Base-by-base conservation (phyloP, 1,140 invertebrate species). In the Drosophila pachea region DNA sequence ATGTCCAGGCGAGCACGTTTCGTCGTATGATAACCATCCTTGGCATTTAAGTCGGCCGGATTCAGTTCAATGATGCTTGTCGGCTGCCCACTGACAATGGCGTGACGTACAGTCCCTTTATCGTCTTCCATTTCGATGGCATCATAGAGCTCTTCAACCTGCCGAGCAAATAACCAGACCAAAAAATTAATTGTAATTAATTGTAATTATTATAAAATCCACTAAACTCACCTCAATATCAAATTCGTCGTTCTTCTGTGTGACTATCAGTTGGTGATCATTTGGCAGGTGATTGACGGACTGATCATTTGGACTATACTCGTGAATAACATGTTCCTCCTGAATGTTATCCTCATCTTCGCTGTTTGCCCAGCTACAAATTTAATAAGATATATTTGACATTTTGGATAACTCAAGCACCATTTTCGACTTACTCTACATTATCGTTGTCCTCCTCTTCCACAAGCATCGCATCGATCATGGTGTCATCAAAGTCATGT, bases 61-160 rank as follows among this genome's bases (percentile, higher is more conserved):
- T 88, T 86, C 0, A 89, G 62, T 54, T 89, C 88, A 12, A 89
- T 87, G 12, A 89, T 81, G 50, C 73, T 76, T 7, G 75, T 29
- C 3, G 50, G 11, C 7, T 77, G 73, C 5, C 16, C 50, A 22
- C 52, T 74, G 35, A 45, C 45, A 45, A 91, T 72, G 22, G 89
- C 87, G 76, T 90, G 89, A 43, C 90, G 89, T 0, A 92, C 63
- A 0, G 87, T 53, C 0, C 90, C 90, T 56, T 91, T 91, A 40
- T 91, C 90, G 16, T 91, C 91, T 45, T 91, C 91, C 7, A 92
- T 90, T 29, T 92, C 91, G 14, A 92, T 90, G 11, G 91, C 90
- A 59, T 92, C 91, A 68, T 92, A 92, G 6, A 90, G 62, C 49
- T 92, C 87, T 14, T 81, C 74, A 0, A 89, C 88, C 88, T 89